These are phyloP conservation scores for Idaea biselata DNA, from an alignment of 2,888 invertebrate species.

Conservation along the genomic window DNA sequence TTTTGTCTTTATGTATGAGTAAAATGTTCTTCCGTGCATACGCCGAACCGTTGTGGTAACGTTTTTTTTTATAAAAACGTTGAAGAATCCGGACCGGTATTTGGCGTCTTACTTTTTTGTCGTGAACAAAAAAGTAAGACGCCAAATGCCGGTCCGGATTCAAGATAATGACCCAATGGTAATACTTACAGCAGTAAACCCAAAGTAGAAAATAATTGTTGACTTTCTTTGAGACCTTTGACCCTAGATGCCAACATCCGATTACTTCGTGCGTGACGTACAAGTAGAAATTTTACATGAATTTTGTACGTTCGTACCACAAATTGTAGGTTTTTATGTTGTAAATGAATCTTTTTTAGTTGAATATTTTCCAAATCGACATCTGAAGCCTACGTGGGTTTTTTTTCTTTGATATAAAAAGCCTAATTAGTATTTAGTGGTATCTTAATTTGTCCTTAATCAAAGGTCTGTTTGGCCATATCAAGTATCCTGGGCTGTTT, in stretches of 20 bases:
- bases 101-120: too few species aligned
- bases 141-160: not conserved
- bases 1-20: too few species aligned
- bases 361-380: not conserved
- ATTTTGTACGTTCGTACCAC: not conserved
- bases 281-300: not conserved
- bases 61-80: too few species aligned
- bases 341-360: not conserved
- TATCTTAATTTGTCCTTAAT: too few species aligned
- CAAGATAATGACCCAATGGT: not conserved
- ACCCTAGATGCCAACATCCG: not conserved
- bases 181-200: not conserved
- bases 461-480: too few species aligned
- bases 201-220: not conserved
- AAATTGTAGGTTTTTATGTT: not conserved
- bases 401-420: not conserved
- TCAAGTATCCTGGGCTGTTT: too few species aligned
- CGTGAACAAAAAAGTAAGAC: not conserved
- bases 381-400: not conserved
- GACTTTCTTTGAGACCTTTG: not conserved
- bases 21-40: too few species aligned
- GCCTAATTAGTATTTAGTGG: too few species aligned
- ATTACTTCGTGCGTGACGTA: not conserved
- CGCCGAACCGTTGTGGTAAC: too few species aligned
- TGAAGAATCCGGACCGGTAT: not conserved